Evolutionary conservation across 2,888 invertebrate genomes (phyloP).

Genomic region (Hartigia nigra): DNA sequence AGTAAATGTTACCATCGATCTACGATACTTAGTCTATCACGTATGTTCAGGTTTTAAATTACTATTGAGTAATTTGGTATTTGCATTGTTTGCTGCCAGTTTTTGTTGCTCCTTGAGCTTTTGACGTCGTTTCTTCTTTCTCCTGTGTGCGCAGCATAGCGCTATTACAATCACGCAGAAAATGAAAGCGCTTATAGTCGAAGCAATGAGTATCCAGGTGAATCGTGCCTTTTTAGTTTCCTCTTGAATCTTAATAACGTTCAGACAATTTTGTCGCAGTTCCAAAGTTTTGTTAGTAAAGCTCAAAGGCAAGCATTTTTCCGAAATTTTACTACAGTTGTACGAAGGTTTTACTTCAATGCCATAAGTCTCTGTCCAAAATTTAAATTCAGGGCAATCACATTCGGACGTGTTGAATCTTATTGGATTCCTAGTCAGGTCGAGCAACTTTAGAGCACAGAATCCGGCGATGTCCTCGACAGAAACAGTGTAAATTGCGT

Average conservation of each 20-base stretch:
- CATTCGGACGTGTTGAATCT: constrained; percentile 40
- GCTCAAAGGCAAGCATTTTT: constrained; percentile 16
- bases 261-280: constrained; percentile 42
- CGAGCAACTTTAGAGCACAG: constrained; percentile 73
- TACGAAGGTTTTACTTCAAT: constrained; percentile 39
- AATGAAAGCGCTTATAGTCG: constrained; percentile 46
- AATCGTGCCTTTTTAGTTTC: constrained; percentile 49
- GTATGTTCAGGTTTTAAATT: constrained; percentile 37
- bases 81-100: constrained; percentile 50
- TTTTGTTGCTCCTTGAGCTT: constrained; percentile 49
- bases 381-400: constrained; percentile 48
- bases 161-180: constrained; percentile 40
- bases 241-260: constrained; percentile 36
- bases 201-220: constrained; percentile 54
- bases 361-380: constrained; percentile 43
- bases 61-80: constrained; percentile 51
- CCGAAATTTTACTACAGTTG: constrained; percentile 17
- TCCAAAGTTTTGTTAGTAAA: constrained; percentile 44
- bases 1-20: neutral
- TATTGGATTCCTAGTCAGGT: constrained; percentile 60
- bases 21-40: constrained; percentile 20
- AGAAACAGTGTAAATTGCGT: constrained; percentile 67
- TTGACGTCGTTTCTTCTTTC: constrained; percentile 45
- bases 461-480: constrained; percentile 71
- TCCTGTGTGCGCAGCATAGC: constrained; percentile 55